A percentile compares a stretch with the other conserved stretches of the same genome.
Evolutionary conservation across 2,113 vertebrate genomes (phyloP).

Genomic region (Grus americana): DNA sequence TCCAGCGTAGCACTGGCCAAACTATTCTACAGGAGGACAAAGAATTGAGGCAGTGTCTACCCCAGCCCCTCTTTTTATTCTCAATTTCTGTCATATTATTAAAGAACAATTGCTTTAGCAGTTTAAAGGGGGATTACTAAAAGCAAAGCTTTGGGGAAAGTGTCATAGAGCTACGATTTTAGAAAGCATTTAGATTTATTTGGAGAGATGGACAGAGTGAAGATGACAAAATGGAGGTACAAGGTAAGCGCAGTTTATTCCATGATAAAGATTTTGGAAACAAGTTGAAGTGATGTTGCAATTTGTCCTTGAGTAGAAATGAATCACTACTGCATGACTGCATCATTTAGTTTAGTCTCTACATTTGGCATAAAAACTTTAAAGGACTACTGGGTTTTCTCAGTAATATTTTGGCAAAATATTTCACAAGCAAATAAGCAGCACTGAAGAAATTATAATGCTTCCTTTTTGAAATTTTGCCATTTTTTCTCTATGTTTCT

Average conservation of each 20-base stretch:
- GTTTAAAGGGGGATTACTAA: background rate
- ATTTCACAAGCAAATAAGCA: background rate
- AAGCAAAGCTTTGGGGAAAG: background rate
- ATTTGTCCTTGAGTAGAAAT: background rate
- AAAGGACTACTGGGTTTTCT: conserved; percentile 14
- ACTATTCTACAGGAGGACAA: background rate
- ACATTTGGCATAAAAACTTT: background rate
- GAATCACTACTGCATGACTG: background rate
- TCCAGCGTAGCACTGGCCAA: background rate
- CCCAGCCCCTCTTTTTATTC: background rate
- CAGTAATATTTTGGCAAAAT: conserved; percentile 28
- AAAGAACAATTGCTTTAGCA: background rate
- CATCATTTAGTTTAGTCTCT: background rate
- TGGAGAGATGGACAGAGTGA: background rate
- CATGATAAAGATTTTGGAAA: background rate
- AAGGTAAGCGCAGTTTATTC: background rate
- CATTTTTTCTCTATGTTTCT: background rate
- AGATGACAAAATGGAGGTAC: background rate
- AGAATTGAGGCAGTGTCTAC: background rate
- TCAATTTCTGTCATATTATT: background rate
- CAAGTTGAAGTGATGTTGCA: background rate
- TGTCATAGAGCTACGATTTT: background rate
- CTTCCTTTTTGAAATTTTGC: conserved; percentile 34
- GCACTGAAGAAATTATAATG: background rate
- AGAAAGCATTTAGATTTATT: background rate